A percentile compares a stretch with the other conserved stretches of the same genome.
These are phyloP conservation scores for Pseudomyrmex flavicornis DNA, from an alignment of 1,140 invertebrate genomes.

Conservation along the genomic window DNA sequence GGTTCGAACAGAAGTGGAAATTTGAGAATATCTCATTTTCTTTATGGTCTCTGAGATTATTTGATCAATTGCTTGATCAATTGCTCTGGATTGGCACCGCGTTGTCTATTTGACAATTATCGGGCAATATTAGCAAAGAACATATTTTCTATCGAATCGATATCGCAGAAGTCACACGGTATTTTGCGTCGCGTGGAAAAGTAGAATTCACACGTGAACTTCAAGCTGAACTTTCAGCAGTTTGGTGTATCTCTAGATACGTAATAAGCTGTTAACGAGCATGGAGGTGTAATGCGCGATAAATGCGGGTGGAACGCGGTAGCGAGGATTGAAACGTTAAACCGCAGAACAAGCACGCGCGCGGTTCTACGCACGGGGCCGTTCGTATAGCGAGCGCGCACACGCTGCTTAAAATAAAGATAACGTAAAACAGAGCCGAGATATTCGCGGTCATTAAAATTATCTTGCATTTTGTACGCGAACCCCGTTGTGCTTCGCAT, in stretches of 20 bases:
- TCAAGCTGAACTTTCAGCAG: too few relatives aligned
- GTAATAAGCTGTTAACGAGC: slow-evolving; percentile 55
- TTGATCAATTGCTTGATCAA: neutral
- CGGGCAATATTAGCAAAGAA: neutral
- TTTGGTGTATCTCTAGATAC: slow-evolving; percentile 28
- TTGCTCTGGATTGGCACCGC: neutral
- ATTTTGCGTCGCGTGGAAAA: slow-evolving; percentile 18
- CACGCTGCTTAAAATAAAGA: slow-evolving; percentile 36
- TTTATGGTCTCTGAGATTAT: too few relatives aligned
- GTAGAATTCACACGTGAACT: too few relatives aligned
- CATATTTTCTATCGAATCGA: neutral
- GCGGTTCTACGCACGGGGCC: slow-evolving; percentile 1
- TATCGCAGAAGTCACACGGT: slow-evolving; percentile 51
- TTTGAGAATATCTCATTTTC: neutral
- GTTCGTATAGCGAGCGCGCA: neutral
- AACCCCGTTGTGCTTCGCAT: slow-evolving; percentile 69
- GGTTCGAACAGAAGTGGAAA: neutral
- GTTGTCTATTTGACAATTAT: neutral
- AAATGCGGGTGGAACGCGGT: slow-evolving; percentile 30
- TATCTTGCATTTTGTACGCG: slow-evolving; percentile 71
- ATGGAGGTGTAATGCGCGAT: slow-evolving; percentile 29
- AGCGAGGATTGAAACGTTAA: slow-evolving; percentile 49
- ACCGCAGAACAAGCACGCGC: slow-evolving; percentile 39
- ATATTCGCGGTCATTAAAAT: slow-evolving; percentile 77
- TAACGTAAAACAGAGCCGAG: slow-evolving; percentile 44